These are phyloP conservation scores for Baryphthengus martii DNA, from an alignment of 2,113 vertebrate species.

Conservation along the genomic window DNA sequence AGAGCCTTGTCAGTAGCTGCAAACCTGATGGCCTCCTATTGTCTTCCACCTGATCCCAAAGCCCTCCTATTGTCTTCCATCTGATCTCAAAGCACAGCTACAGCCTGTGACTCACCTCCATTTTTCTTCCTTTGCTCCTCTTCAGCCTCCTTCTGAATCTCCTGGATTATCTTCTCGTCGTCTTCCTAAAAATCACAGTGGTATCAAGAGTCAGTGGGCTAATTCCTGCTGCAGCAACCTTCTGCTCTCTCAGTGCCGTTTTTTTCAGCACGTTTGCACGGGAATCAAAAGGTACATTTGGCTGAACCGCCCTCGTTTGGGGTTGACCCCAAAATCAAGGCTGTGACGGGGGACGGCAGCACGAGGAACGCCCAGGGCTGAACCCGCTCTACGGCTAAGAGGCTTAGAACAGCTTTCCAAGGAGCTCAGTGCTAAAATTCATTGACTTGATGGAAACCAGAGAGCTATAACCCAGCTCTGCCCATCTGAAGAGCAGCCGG, in stretches of 20 bases:
- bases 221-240: not conserved
- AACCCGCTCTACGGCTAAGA: not conserved
- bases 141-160: slow-evolving; percentile 93
- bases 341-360: not conserved
- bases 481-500: not conserved
- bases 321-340: not conserved
- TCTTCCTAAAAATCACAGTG: slow-evolving; percentile 79
- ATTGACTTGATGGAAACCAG: slow-evolving; percentile 23
- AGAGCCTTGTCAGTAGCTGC: not conserved
- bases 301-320: not conserved
- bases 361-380: not conserved
- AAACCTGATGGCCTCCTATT: not conserved
- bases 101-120: slow-evolving; percentile 72
- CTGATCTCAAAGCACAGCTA: not conserved
- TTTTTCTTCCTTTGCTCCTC: slow-evolving; percentile 89
- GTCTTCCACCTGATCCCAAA: not conserved
- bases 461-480: not conserved
- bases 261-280: rapidly evolving
- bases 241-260: not conserved
- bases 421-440: slow-evolving; percentile 8
- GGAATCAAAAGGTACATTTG: not conserved
- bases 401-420: not conserved
- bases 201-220: not conserved
- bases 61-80: not conserved
- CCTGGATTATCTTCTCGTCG: slow-evolving; percentile 92